These are phyloP conservation scores for Aelia acuminata DNA, from an alignment of 2,888 invertebrate genomes.

Conservation along the genomic window DNA sequence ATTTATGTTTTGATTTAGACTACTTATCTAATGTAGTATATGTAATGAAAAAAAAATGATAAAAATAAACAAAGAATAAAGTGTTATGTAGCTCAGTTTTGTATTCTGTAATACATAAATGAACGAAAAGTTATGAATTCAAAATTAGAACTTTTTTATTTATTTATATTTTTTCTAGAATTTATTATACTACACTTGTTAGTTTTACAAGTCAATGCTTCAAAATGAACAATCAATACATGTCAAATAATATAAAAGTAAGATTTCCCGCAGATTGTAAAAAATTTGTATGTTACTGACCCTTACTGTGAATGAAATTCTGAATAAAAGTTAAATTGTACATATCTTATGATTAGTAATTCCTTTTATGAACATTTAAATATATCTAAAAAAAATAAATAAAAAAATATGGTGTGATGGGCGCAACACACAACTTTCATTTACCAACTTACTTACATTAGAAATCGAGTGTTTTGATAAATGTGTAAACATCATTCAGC, in stretches of 20 bases:
- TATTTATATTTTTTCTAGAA: constrained; percentile 25
- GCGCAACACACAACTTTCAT: too few relatives aligned
- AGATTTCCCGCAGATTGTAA: constrained; percentile 1
- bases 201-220: constrained; percentile 28
- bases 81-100: constrained; percentile 46
- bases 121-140: background rate
- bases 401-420: too few relatives aligned
- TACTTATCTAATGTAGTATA: background rate
- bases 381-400: too few relatives aligned
- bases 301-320: constrained; percentile 45
- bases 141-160: constrained; percentile 30
- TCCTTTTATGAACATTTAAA: background rate
- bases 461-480: too few relatives aligned
- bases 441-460: too few relatives aligned
- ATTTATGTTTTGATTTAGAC: background rate
- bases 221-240: constrained; percentile 28
- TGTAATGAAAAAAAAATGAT: background rate
- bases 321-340: constrained; percentile 39
- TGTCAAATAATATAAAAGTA: constrained; percentile 30
- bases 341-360: background rate
- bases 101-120: constrained; percentile 10
- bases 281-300: constrained; percentile 23
- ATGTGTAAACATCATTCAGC: too few relatives aligned
- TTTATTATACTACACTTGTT: constrained; percentile 2
- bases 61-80: background rate